Evolutionary conservation across 1,140 invertebrate species (phyloP).

Genomic region (Aphelenchoides fujianensis): DNA sequence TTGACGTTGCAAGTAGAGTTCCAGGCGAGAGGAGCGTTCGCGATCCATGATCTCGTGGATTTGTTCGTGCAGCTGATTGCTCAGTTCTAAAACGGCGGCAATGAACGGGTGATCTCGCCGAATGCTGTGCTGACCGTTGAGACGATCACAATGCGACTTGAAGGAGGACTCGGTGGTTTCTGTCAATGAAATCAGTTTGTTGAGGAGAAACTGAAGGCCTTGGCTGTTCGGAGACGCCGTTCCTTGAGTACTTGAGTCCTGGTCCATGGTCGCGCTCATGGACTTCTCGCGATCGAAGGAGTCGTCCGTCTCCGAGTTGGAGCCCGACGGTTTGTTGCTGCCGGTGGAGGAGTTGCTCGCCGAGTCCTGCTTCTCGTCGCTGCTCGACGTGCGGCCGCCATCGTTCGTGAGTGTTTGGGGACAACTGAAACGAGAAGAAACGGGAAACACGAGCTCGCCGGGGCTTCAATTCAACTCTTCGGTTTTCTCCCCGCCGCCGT

Average conservation of each 20-base stretch:
- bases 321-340: slow-evolving; percentile 23
- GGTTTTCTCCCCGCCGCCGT: slow-evolving; percentile 9
- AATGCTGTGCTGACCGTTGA: slow-evolving; percentile 24
- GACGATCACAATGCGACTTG: slow-evolving; percentile 27
- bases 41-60: slow-evolving; percentile 19
- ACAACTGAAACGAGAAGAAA: background rate
- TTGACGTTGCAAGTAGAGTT: slow-evolving; percentile 24
- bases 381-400: background rate
- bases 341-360: background rate
- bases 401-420: slow-evolving; percentile 7
- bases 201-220: slow-evolving; percentile 27
- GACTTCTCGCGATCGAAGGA: slow-evolving; percentile 28
- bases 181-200: slow-evolving; percentile 28
- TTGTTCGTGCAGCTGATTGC: slow-evolving; percentile 19
- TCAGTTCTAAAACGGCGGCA: slow-evolving; percentile 27
- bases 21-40: slow-evolving; percentile 12
- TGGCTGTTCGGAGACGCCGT: slow-evolving; percentile 26
- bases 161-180: slow-evolving; percentile 30
- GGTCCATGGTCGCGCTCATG: slow-evolving; percentile 6
- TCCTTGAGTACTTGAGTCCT: slow-evolving; percentile 5
- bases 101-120: background rate
- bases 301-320: slow-evolving; percentile 31
- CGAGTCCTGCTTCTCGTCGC: slow-evolving; percentile 13
- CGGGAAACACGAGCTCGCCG: background rate
- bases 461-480: slow-evolving; percentile 4